These are phyloP conservation scores for Perca schrenkii DNA, from an alignment of 2,113 vertebrate genomes.

Conservation along the genomic window DNA sequence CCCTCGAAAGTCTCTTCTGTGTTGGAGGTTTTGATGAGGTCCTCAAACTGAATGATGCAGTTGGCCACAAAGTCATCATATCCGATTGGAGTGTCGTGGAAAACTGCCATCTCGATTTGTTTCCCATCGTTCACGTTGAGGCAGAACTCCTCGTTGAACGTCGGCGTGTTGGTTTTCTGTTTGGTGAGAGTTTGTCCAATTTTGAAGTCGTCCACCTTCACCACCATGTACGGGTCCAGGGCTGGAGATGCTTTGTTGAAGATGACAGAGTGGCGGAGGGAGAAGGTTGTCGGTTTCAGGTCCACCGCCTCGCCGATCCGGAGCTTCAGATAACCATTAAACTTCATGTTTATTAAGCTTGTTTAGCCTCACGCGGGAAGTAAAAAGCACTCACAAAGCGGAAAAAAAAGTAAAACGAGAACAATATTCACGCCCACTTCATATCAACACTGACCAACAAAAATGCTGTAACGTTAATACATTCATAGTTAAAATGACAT, in stretches of 20 bases:
- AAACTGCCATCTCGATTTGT: constrained; percentile 93
- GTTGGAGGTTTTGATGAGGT: constrained; percentile 88
- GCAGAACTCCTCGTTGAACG: constrained; percentile 96
- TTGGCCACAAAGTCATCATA: constrained; percentile 99
- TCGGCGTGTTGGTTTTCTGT: constrained; percentile 95
- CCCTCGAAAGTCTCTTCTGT: constrained; percentile 90
- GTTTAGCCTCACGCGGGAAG: background rate
- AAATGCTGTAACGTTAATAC: background rate
- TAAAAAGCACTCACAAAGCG: background rate
- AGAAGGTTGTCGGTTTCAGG: constrained; percentile 93
- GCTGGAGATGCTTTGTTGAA: constrained; percentile 87
- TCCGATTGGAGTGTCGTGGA: constrained; percentile 96
- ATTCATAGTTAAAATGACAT: background rate
- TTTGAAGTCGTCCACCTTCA: constrained; percentile 95
- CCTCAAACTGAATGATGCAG: constrained; percentile 92
- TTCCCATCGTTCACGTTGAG: constrained; percentile 88
- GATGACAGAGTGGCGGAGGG: constrained; percentile 91
- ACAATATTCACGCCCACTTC: background rate
- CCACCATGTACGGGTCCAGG: constrained; percentile 94
- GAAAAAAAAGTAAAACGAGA: background rate
- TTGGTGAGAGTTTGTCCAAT: constrained; percentile 95
- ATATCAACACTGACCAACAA: constrained; percentile 17
- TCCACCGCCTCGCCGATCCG: constrained; percentile 95
- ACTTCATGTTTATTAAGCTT: constrained; percentile 87
- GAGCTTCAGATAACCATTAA: constrained; percentile 93